Conservation (phyloP, 1,140 invertebrate species). For the Calosoma granatense region DNA sequence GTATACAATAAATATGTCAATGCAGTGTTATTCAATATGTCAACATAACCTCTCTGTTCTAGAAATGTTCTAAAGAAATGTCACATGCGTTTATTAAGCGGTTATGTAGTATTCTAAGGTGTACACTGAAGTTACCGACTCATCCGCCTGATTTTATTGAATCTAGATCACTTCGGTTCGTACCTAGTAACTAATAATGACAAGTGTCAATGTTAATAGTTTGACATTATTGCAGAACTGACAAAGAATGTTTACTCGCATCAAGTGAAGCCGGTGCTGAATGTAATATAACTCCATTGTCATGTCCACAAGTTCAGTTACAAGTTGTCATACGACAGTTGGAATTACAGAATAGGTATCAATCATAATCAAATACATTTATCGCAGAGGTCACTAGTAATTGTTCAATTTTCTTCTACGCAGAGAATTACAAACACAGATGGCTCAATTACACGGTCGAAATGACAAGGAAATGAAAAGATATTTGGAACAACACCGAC, state of each 20-base stretch:
- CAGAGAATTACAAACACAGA: conserved; percentile 13
- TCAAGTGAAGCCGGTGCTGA: not conserved
- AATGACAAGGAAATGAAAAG: conserved; percentile 35
- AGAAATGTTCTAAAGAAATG: conserved; percentile 29
- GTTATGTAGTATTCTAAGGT: conserved; percentile 22
- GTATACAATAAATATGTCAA: conserved; percentile 20
- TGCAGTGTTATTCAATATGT: not conserved
- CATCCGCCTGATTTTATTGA: conserved; percentile 17
- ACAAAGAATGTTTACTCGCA: conserved; percentile 13
- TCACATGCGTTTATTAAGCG: conserved; percentile 31
- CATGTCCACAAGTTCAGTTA: conserved; percentile 36
- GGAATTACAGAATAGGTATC: conserved; percentile 48
- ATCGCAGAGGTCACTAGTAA: too few relatives aligned
- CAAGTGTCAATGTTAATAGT: too few relatives aligned
- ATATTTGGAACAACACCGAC: conserved; percentile 41
- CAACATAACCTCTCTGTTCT: not conserved
- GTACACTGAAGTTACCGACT: conserved; percentile 19
- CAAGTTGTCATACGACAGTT: conserved; percentile 50
- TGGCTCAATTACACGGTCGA: conserved; percentile 20
- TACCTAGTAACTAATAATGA: too few relatives aligned
- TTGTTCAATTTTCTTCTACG: too few relatives aligned
- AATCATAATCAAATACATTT: too few relatives aligned
- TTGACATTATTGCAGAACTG: conserved; percentile 13
- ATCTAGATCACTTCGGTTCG: conserved; percentile 16
- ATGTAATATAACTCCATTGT: conserved; percentile 20